phyloP scores from a whole-genome alignment of 2,113 vertebrate species.

The Tachysurus vachellii region DNA sequence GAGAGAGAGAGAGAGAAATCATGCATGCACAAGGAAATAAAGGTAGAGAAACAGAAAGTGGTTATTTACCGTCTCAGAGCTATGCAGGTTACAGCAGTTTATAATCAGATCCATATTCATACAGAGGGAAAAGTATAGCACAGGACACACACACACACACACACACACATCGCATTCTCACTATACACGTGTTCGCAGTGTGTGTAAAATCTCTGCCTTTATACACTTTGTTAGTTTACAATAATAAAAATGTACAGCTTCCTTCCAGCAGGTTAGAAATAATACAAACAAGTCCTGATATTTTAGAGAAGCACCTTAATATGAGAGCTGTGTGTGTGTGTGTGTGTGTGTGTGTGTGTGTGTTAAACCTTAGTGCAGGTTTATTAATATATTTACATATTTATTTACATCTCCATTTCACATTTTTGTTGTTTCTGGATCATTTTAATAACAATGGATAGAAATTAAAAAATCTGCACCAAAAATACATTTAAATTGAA shows the following conservation, averaged over 20 bases:
- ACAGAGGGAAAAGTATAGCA: slow-evolving; percentile 36
- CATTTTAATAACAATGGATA: background rate
- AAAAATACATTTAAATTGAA: background rate
- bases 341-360: background rate
- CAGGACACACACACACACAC: slow-evolving; percentile 35
- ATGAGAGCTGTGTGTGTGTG: slow-evolving; percentile 18
- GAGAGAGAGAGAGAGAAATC: background rate
- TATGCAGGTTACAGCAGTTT: background rate
- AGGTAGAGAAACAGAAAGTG: slow-evolving; percentile 20
- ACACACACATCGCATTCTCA: background rate
- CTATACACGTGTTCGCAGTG: background rate
- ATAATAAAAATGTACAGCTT: slow-evolving; percentile 47
- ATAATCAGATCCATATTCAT: slow-evolving; percentile 16
- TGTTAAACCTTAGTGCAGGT: background rate
- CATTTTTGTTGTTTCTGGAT: background rate
- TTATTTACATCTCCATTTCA: background rate
- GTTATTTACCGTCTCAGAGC: background rate
- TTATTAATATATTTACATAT: background rate
- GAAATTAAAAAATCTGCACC: background rate
- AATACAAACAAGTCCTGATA: slow-evolving; percentile 48
- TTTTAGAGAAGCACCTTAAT: slow-evolving; percentile 47
- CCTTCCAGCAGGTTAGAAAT: slow-evolving; percentile 37
- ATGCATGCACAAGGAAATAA: background rate
- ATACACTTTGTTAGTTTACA: slow-evolving; percentile 52
- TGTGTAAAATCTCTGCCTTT: slow-evolving; percentile 44